Evolutionary conservation across 2,888 invertebrate genomes (phyloP).

Genomic region (Patella caerulea): DNA sequence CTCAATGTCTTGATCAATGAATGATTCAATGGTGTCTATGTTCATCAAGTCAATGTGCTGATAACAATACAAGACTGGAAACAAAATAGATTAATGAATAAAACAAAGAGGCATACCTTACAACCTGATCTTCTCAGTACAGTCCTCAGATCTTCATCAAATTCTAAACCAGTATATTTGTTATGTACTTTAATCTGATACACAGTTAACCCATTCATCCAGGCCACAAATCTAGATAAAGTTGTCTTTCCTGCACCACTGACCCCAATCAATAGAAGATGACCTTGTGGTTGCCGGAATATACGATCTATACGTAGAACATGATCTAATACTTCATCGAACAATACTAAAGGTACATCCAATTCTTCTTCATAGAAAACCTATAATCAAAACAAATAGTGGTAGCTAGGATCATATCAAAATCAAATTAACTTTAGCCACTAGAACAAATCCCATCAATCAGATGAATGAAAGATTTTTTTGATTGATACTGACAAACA

Average conservation of each 20-base stretch:
- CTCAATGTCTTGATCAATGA: no score
- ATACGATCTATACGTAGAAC: slow-evolving; percentile 98
- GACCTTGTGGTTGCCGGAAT: slow-evolving; percentile 99
- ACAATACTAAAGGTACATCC: slow-evolving; percentile 97
- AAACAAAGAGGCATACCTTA: slow-evolving; percentile 60
- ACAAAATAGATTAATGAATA: background rate
- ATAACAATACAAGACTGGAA: no score
- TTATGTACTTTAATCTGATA: slow-evolving; percentile 99
- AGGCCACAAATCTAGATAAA: slow-evolving; percentile 97
- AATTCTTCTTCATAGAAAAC: slow-evolving; percentile 99
- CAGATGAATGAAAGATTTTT: background rate
- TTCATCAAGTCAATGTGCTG: no score
- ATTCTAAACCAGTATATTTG: slow-evolving; percentile 98
- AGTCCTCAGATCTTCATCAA: slow-evolving; percentile 94
- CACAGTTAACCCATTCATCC: slow-evolving; percentile 99
- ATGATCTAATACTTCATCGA: slow-evolving; percentile 99
- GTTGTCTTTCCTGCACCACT: slow-evolving; percentile 99
- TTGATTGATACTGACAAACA: background rate
- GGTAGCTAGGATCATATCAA: no score
- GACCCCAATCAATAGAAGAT: slow-evolving; percentile 96
- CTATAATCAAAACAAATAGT: slow-evolving; percentile 65
- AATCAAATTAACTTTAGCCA: no score
- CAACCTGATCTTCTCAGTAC: slow-evolving; percentile 75
- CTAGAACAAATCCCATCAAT: no score
- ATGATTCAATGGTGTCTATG: no score